Percentiles rank a stretch among this genome's conserved stretches.
Evolutionary conservation across 35 echinoderm and acorn worm species (phyloP).

Genomic region (Eucidaris tribuloides): DNA sequence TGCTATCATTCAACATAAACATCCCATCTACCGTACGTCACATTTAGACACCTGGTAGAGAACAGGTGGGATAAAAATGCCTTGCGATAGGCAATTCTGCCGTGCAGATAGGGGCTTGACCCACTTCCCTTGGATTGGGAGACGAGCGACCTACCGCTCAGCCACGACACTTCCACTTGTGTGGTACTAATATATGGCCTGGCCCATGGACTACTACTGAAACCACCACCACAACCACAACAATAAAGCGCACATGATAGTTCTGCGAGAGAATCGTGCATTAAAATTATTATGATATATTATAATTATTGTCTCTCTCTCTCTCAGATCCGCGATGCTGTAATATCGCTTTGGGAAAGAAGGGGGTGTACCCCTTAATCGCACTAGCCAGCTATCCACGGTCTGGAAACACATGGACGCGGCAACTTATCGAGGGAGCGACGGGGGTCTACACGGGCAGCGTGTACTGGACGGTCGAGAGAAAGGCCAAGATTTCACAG

Average conservation of each 20-base stretch:
- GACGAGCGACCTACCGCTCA: not conserved
- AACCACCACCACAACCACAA: too few species aligned
- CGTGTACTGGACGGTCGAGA: not conserved
- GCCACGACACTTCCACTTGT: not conserved
- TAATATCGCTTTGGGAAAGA: not conserved
- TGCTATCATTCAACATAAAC: too few species aligned
- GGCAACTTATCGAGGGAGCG: conserved; percentile 82
- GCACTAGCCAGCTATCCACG: conserved; percentile 85
- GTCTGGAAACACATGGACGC: conserved; percentile 92
- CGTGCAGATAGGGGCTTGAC: too few species aligned
- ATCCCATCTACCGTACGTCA: too few species aligned
- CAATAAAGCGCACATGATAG: not conserved
- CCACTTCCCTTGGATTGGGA: not conserved
- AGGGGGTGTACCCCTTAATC: conserved; percentile 31
- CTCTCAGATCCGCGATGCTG: too few species aligned
- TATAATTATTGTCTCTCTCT: not conserved
- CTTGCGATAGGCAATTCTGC: too few species aligned
- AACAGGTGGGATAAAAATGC: too few species aligned
- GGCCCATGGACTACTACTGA: too few species aligned
- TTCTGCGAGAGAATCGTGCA: not conserved
- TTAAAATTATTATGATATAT: not conserved
- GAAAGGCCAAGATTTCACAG: not conserved
- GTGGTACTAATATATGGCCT: not conserved
- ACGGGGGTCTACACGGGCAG: conserved; percentile 90
- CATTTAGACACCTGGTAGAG: too few species aligned